Evolutionary conservation across 1,140 invertebrate species (phyloP), one percentile per base, ranked within the genome.

Genomic region (Hylyphantes graminicola): DNA sequence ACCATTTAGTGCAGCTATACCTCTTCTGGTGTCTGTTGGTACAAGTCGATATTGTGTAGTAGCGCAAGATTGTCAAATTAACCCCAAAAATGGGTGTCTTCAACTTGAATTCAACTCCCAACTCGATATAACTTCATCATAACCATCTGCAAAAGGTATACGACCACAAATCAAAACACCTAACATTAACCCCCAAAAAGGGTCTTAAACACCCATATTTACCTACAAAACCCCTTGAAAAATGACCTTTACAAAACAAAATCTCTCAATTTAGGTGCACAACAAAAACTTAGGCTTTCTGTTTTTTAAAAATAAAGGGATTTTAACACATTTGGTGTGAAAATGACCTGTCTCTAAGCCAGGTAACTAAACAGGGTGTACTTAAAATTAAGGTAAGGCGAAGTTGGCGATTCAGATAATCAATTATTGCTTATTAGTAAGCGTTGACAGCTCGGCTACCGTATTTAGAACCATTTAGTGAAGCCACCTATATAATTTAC

Each of bases 391-490:
- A 55, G 67, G 10, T 53, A 70, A 8, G 54, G 57, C 59, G 61
- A 81, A 72, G 72, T 72, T 73, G 17, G 68, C 11, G 10, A 10
- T 35, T 10, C 2, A 6, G 35, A 53, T 64, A 67, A 81, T 81
- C 79, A 54, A 81, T 81, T 81, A 54, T 48, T 19, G 15, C 57
- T 81, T 67, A 81, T 81, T 55, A 81, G 79, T n/a, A 73, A 68
- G 67, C 55, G 79, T 21, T 81, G 79, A 81, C 79, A 81, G 79
- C 53, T 80, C 65, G 8, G 68, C 55, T 55, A 73, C 68, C 68
- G n/a, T 81, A 81, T 64, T 81, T 81, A 81, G 68, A 17, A 8
- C 68, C 19, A 81, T 70, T 81, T 72, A 63, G 64, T 81, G 35
- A 13, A 21, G 35, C 57, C 11, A 35, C 19, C 79, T 35, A 67